Evolutionary conservation across 2,888 invertebrate species (phyloP).

Genomic region (Ophonus ardosiacus): DNA sequence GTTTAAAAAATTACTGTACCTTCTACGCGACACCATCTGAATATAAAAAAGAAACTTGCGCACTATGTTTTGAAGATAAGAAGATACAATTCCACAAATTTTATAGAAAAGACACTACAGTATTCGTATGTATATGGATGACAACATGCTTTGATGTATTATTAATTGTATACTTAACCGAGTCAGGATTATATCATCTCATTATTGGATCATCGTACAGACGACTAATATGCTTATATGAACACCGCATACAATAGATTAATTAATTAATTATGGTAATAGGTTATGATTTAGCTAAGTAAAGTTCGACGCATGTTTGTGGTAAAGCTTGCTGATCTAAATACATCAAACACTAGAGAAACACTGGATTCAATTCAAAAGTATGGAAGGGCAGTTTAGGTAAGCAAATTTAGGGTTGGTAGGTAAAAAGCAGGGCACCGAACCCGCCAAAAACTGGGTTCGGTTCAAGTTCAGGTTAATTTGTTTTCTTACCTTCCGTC

Average conservation of each 20-base stretch:
- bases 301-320: not conserved
- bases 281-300: not conserved
- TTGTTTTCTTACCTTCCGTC: too few relatives aligned
- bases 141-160: not conserved
- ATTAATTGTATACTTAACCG: not conserved
- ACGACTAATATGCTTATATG: not conserved
- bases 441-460: too few relatives aligned
- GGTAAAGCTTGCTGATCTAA: not conserved
- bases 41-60: not conserved
- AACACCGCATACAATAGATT: not conserved
- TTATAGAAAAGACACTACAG: too few relatives aligned
- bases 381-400: not conserved
- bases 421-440: too few relatives aligned
- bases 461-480: too few relatives aligned
- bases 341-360: not conserved
- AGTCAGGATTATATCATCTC: not conserved
- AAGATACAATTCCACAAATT: too few relatives aligned
- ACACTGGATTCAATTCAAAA: not conserved
- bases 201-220: not conserved
- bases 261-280: not conserved
- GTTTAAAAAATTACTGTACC: not conserved
- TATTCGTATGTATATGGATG: too few relatives aligned
- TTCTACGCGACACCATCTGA: not conserved
- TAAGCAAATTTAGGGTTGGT: too few relatives aligned
- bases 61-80: not conserved